phyloP scores from a whole-genome alignment of 2,888 invertebrate genomes.

The Ophion slaviceki region DNA sequence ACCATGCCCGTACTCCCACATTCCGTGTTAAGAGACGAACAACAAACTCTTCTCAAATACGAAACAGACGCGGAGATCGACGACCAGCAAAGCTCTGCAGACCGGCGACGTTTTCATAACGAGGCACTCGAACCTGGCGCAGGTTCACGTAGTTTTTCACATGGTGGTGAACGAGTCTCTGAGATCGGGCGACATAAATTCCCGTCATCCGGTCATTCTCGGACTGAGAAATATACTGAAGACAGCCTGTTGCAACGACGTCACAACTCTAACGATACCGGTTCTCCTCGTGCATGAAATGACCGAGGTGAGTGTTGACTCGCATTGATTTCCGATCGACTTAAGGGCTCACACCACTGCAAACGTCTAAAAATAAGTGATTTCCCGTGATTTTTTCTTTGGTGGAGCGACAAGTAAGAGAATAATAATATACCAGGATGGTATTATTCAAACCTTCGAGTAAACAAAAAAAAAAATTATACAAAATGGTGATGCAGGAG shows the following conservation, averaged over 20 bases:
- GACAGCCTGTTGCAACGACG: slow-evolving; percentile 97
- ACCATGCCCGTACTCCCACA: background rate
- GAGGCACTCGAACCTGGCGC: slow-evolving; percentile 96
- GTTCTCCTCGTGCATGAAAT: slow-evolving; percentile 96
- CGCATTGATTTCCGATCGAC: background rate
- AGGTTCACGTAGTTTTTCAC: slow-evolving; percentile 98
- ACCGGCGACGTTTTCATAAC: slow-evolving; percentile 95
- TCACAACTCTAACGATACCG: slow-evolving; percentile 96
- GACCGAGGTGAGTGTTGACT: slow-evolving; percentile 89
- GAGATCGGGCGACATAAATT: slow-evolving; percentile 93
- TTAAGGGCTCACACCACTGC: background rate
- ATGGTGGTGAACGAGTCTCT: slow-evolving; percentile 94
- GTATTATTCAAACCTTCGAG: no score
- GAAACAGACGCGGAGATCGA: slow-evolving; percentile 80
- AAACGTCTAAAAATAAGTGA: no score
- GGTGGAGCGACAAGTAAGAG: no score
- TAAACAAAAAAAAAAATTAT: no score
- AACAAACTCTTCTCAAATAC: background rate
- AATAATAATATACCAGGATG: no score
- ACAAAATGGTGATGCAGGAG: no score
- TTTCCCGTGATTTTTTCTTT: no score
- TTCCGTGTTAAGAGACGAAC: background rate
- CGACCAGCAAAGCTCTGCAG: slow-evolving; percentile 87
- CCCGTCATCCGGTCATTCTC: slow-evolving; percentile 96
- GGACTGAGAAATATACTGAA: slow-evolving; percentile 97